A percentile compares a stretch with the other conserved stretches of the same genome.
These are phyloP conservation scores for Ctenodactylus gundi DNA, from an alignment of 2,113 vertebrate genomes.

Conservation along the genomic window DNA sequence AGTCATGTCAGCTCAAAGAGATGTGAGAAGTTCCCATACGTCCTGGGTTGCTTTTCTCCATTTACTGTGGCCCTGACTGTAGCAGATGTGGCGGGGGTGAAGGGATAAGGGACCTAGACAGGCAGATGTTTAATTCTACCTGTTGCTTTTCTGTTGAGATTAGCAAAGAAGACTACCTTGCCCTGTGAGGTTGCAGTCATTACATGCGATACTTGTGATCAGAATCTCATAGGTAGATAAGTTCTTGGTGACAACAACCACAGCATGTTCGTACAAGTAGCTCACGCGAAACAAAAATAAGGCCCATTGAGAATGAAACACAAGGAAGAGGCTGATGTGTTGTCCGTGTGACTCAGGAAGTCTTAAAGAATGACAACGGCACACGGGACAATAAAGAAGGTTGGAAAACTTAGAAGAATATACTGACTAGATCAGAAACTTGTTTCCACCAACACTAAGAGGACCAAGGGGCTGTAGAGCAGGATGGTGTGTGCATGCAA, in stretches of 20 bases:
- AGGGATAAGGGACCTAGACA: background rate
- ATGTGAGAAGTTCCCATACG: background rate
- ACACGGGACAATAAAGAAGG: background rate
- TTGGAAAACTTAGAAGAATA: background rate
- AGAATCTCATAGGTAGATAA: background rate
- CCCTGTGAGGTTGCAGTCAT: background rate
- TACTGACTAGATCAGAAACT: background rate
- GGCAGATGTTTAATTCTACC: background rate
- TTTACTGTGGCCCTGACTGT: background rate
- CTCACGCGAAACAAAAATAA: constrained; percentile 28
- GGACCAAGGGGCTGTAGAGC: background rate
- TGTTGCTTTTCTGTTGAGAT: background rate
- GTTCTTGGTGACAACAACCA: background rate
- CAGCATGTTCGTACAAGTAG: background rate
- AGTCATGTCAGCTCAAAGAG: background rate
- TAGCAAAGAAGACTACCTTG: background rate
- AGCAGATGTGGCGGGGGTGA: background rate
- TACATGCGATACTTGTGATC: background rate
- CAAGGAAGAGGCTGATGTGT: background rate
- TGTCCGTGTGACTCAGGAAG: background rate
- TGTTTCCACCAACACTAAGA: background rate
- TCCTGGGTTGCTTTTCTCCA: background rate
- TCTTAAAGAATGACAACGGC: background rate
- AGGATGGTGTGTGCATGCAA: background rate
- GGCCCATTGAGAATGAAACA: background rate